Conservation (phyloP, 2,797 vertebrate species). For the Argyrosomus regius region DNA sequence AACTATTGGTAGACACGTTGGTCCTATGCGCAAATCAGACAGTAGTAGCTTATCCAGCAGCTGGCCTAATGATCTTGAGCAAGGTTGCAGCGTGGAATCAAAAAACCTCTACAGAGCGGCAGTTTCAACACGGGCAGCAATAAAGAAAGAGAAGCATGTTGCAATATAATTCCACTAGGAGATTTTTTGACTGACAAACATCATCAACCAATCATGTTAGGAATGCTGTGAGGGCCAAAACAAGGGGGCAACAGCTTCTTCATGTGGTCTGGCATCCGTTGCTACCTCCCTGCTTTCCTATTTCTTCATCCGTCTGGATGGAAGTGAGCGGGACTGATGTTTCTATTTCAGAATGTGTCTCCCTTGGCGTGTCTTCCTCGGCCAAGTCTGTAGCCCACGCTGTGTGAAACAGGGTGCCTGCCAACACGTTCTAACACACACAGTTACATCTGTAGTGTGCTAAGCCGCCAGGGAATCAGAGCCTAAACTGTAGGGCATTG, state of each 20-base stretch:
- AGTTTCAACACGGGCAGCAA: background rate
- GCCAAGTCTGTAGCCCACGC: slow-evolving; percentile 80
- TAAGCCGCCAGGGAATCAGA: slow-evolving; percentile 62
- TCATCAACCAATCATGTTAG: slow-evolving; percentile 24
- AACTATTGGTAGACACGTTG: slow-evolving; percentile 40
- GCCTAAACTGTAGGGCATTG: slow-evolving; percentile 71
- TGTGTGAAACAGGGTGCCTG: slow-evolving; percentile 63
- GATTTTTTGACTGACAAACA: slow-evolving; percentile 27
- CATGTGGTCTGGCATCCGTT: slow-evolving; percentile 27
- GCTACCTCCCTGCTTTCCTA: slow-evolving; percentile 36
- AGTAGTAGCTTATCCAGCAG: slow-evolving; percentile 27
- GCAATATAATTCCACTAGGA: background rate
- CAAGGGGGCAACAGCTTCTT: slow-evolving; percentile 11
- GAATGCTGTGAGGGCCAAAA: slow-evolving; percentile 17
- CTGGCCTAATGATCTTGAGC: slow-evolving; percentile 24
- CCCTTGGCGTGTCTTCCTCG: slow-evolving; percentile 63
- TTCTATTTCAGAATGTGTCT: slow-evolving; percentile 75
- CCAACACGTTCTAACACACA: slow-evolving; percentile 70
- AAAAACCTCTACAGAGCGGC: slow-evolving; percentile 17
- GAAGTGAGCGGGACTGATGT: slow-evolving; percentile 61
- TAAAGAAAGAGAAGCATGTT: background rate
- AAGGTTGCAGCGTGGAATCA: background rate
- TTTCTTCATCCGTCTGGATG: slow-evolving; percentile 59
- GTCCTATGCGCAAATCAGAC: slow-evolving; percentile 45
- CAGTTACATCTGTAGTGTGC: slow-evolving; percentile 70